These are phyloP conservation scores for Aspidoscelis tigris DNA, from an alignment of 2,113 vertebrate genomes.

Conservation along the genomic window DNA sequence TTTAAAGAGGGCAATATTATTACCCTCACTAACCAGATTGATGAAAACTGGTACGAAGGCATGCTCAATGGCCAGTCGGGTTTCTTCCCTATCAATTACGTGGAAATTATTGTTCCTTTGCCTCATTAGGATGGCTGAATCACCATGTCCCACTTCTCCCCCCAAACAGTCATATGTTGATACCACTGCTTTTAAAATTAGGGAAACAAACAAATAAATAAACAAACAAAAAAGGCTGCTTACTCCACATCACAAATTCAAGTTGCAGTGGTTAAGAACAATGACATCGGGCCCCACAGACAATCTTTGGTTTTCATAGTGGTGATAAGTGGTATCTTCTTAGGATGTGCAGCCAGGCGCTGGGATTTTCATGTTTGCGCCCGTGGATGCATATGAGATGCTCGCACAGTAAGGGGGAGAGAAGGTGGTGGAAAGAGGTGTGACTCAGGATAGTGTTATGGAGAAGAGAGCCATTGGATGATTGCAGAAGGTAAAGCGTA, in stretches of 20 bases:
- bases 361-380: constrained; percentile 54
- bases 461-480: constrained; percentile 32
- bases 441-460: neutral
- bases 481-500: constrained; percentile 69
- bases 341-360: constrained; percentile 52
- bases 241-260: constrained; percentile 75
- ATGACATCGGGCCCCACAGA: constrained; percentile 64
- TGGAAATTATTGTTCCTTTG: constrained; percentile 95
- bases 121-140: constrained; percentile 84
- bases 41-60: constrained; percentile 99
- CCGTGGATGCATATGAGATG: constrained; percentile 36
- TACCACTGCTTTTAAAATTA: constrained; percentile 80
- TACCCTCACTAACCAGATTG: constrained; percentile 97
- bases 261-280: constrained; percentile 73
- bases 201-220: neutral
- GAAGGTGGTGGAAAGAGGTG: neutral
- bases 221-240: constrained; percentile 68
- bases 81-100: constrained; percentile 99
- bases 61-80: constrained; percentile 96
- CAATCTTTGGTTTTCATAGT: constrained; percentile 70
- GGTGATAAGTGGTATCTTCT: constrained; percentile 77
- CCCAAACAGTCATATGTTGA: constrained; percentile 66
- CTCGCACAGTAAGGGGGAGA: constrained; percentile 8
- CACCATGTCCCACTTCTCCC: constrained; percentile 59
- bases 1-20: constrained; percentile 98